phyloP scores from a whole-genome alignment of 2,113 vertebrate species.

The Origma solitaria region DNA sequence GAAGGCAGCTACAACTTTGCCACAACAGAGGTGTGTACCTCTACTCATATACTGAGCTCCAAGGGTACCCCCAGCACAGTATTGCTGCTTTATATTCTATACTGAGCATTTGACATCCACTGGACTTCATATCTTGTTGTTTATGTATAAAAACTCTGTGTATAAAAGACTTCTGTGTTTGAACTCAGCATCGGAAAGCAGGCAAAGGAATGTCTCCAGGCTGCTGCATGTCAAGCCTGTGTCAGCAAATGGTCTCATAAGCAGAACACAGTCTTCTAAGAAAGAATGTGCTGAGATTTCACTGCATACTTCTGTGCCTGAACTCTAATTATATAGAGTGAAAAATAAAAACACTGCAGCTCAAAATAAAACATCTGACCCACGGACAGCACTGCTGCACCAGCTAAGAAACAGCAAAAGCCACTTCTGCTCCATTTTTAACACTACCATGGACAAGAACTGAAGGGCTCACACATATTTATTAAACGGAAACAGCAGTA shows the following conservation, averaged over 20 bases:
- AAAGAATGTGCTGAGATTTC: conserved; percentile 57
- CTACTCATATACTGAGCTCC: not conserved
- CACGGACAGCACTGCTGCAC: not conserved
- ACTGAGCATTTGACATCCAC: not conserved
- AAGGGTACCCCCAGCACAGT: not conserved
- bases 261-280: not conserved
- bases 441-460: not conserved
- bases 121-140: not conserved
- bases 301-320: conserved; percentile 19
- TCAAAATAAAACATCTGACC: conserved; percentile 18
- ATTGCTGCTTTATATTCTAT: not conserved
- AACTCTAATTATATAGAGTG: not conserved
- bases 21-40: rapidly evolving
- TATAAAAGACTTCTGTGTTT: not conserved
- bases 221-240: conserved; percentile 30
- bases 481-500: not conserved
- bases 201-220: conserved; percentile 25
- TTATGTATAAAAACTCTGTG: not conserved
- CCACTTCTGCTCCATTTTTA: not conserved
- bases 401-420: not conserved
- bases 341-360: not conserved
- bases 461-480: not conserved
- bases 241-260: conserved; percentile 35
- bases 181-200: not conserved
- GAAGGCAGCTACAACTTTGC: not conserved